phyloP scores from a whole-genome alignment of 2,888 invertebrate genomes.

The Patella pellucida region DNA sequence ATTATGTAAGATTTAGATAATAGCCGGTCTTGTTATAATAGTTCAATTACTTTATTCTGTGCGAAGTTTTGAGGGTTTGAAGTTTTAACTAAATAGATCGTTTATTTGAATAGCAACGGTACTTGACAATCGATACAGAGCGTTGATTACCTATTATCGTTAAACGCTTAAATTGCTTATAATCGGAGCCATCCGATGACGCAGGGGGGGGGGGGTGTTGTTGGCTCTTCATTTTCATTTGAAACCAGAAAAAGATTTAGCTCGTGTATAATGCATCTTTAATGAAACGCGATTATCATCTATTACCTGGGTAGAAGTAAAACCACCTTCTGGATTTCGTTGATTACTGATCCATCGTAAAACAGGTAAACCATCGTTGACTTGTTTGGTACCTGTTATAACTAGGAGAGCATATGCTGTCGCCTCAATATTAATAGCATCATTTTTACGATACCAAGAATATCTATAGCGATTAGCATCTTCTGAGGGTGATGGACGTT shows the following conservation, averaged over 20 bases:
- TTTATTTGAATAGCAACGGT: too few relatives aligned
- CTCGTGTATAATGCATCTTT: background rate
- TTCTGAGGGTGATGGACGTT: slow-evolving; percentile 23
- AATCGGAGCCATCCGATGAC: too few relatives aligned
- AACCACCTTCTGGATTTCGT: slow-evolving; percentile 67
- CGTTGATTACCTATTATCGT: too few relatives aligned
- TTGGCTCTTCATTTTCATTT: too few relatives aligned
- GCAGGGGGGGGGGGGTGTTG: too few relatives aligned
- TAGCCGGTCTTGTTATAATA: background rate
- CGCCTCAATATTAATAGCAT: slow-evolving; percentile 66
- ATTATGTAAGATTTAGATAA: too few relatives aligned
- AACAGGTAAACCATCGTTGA: slow-evolving; percentile 57
- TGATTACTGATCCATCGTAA: slow-evolving; percentile 68
- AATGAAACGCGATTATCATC: background rate
- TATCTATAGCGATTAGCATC: background rate
- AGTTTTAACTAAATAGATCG: too few relatives aligned
- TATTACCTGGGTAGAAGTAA: slow-evolving; percentile 69
- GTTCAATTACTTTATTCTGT: too few relatives aligned
- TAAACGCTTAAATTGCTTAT: too few relatives aligned
- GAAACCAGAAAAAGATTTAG: too few relatives aligned
- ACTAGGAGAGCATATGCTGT: slow-evolving; percentile 69
- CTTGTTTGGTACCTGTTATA: slow-evolving; percentile 49
- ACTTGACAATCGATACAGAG: too few relatives aligned
- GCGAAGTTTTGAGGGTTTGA: too few relatives aligned
- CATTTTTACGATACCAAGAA: slow-evolving; percentile 25